These are phyloP conservation scores for Cecidostiba fungosa DNA, from an alignment of 2,888 invertebrate genomes.

Conservation along the genomic window DNA sequence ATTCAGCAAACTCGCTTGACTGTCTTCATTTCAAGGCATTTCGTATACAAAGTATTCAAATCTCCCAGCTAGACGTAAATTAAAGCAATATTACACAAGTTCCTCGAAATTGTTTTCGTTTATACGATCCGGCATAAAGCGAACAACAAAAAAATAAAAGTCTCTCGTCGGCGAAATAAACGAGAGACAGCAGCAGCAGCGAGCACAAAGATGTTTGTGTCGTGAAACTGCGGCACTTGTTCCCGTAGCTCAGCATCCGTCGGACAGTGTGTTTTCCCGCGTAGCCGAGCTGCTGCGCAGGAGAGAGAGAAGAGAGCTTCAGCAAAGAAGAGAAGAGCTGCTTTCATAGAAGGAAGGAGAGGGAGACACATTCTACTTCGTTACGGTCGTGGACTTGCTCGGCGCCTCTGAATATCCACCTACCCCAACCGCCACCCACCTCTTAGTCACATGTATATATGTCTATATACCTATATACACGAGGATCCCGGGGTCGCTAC, in stretches of 20 bases:
- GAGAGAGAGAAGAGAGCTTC: constrained; percentile 16
- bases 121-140: constrained; percentile 56
- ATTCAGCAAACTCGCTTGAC: neutral
- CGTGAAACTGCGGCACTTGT: constrained; percentile 61
- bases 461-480: neutral
- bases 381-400: constrained; percentile 66
- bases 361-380: constrained; percentile 61
- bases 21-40: neutral
- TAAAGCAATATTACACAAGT: constrained; percentile 49
- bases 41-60: constrained; percentile 12
- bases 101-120: constrained; percentile 57
- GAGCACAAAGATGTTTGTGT: constrained; percentile 56
- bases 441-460: constrained; percentile 22
- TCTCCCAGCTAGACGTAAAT: constrained; percentile 37
- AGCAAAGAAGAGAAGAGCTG: constrained; percentile 2
- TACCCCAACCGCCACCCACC: constrained; percentile 27
- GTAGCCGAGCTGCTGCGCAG: neutral
- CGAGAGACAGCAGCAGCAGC: constrained; percentile 25
- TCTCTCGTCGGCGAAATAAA: constrained; percentile 51
- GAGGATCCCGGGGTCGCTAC: neutral
- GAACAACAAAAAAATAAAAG: constrained; percentile 52
- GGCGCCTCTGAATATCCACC: constrained; percentile 61
- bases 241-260: constrained; percentile 26
- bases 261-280: constrained; percentile 56
- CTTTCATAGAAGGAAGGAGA: constrained; percentile 1